Conservation (phyloP, 2,113 vertebrate genomes). For the Cepphus grylle region DNA sequence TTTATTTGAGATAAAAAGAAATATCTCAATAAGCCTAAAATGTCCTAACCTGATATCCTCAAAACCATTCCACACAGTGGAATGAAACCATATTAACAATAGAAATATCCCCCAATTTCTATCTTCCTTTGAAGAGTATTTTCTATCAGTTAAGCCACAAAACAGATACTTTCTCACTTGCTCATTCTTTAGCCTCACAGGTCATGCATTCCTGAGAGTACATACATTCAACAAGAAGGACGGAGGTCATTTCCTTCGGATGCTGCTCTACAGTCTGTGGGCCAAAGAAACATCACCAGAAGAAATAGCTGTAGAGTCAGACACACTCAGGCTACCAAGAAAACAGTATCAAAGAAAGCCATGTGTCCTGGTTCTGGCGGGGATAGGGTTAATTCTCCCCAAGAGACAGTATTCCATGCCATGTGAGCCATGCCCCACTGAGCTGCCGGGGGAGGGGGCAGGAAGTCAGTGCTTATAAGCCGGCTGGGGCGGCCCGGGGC, state of each 20-base stretch:
- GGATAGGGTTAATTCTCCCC: too few relatives aligned
- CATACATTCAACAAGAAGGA: not conserved
- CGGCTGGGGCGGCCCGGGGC: too few relatives aligned
- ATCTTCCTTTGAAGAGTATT: not conserved
- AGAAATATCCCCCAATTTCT: not conserved
- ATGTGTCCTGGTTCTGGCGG: too few relatives aligned
- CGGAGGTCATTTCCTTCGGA: rapidly evolving
- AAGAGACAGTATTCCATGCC: too few relatives aligned
- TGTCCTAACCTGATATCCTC: not conserved
- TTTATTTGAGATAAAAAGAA: not conserved
- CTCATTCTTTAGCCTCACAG: not conserved
- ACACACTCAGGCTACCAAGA: not conserved
- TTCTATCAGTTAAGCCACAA: not conserved
- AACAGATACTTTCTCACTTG: not conserved
- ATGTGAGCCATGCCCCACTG: too few relatives aligned
- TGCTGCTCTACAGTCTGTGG: too few relatives aligned
- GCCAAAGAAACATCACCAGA: not conserved
- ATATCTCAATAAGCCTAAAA: not conserved
- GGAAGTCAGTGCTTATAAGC: too few relatives aligned
- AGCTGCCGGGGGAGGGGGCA: too few relatives aligned
- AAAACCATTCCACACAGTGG: not conserved
- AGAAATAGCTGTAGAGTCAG: not conserved
- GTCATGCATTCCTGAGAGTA: not conserved
- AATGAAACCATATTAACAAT: not conserved
- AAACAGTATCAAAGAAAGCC: not conserved